Percentiles rank a stretch among this genome's conserved stretches.
These are phyloP conservation scores for Aleadryas rufinucha DNA, from an alignment of 2,113 vertebrate species.

Conservation along the genomic window DNA sequence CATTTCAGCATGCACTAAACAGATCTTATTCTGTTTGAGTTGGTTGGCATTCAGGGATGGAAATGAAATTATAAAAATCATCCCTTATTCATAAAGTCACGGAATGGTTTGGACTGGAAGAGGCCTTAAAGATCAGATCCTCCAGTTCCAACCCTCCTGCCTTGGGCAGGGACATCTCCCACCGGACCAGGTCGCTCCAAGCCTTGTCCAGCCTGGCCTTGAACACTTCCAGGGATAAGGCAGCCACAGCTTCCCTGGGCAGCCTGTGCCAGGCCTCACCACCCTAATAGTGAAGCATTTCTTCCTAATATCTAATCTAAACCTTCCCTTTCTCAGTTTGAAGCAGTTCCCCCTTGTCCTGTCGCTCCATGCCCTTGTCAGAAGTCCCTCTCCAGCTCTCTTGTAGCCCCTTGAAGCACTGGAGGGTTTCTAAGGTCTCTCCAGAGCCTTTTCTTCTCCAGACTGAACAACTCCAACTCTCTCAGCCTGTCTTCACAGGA, in stretches of 20 bases:
- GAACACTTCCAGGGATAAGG: background rate
- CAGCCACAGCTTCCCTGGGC: background rate
- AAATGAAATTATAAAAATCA: slow-evolving; percentile 27
- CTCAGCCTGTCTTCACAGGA: background rate
- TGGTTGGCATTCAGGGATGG: slow-evolving; percentile 29
- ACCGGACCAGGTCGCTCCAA: background rate
- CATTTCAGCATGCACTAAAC: slow-evolving; percentile 48
- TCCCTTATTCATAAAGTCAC: background rate
- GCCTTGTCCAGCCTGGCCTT: background rate
- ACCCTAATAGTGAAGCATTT: background rate
- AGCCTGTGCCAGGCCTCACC: background rate
- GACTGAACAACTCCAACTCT: background rate
- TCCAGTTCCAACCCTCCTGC: background rate
- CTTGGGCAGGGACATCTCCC: background rate
- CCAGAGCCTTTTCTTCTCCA: background rate
- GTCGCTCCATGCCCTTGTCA: fast-evolving
- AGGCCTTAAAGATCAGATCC: background rate
- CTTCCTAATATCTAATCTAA: background rate
- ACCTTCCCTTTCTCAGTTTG: background rate
- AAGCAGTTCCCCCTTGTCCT: background rate
- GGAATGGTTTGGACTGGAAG: background rate
- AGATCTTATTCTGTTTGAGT: slow-evolving; percentile 46
- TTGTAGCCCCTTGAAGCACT: background rate
- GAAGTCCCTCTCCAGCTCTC: background rate
- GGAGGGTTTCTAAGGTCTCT: background rate